Evolutionary conservation across 2,888 invertebrate genomes (phyloP), one percentile per base, ranked within the genome.

Genomic region (Colletes collaris): DNA sequence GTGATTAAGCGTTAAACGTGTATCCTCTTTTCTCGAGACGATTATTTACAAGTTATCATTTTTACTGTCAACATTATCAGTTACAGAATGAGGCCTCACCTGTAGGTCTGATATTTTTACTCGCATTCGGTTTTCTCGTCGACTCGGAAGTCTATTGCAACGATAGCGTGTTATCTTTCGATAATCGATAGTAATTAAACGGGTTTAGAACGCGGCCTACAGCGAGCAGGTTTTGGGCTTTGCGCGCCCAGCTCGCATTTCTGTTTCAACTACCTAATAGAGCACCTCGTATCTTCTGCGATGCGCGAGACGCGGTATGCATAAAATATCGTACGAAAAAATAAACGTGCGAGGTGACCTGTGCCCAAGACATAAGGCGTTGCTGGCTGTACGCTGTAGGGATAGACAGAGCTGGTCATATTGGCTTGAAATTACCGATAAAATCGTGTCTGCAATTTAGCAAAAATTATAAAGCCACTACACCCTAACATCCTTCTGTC

Each of bases 191-290:
- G 85, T 76, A 78, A 82, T 78, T 81, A 82, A 81, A 82, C 92
- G 92, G 92, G 91, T 92, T 93, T 92, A 92, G 89, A 92, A 90
- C 93, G 92, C 93, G 93, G 90, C 91, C 92, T 92, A 91, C 77
- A 76, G 75, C 89, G 92, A 92, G 92, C 92, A 77, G 86, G 66
- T 82, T 40, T 90, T 88, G 91, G 92, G 93, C 93, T 89, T 93
- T 93, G 93, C 93, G 92, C 93, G 93, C 93, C 93, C 92, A 92
- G 91, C 91, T 92, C 91, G 89, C 89, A 89, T 80, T 68, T 78
- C 49, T 69, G 76, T 76, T 71, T 86, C 16, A 88, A 72, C 87
- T 88, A 88, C 83, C 87, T 88, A 88, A 81, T 52, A 81, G 59
- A 82, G 16, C 83, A 86, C 76, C 79, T 86, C 65, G 71, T 83